Conservation (phyloP, 2,797 vertebrate species). For the Peromyscus attwateri region DNA sequence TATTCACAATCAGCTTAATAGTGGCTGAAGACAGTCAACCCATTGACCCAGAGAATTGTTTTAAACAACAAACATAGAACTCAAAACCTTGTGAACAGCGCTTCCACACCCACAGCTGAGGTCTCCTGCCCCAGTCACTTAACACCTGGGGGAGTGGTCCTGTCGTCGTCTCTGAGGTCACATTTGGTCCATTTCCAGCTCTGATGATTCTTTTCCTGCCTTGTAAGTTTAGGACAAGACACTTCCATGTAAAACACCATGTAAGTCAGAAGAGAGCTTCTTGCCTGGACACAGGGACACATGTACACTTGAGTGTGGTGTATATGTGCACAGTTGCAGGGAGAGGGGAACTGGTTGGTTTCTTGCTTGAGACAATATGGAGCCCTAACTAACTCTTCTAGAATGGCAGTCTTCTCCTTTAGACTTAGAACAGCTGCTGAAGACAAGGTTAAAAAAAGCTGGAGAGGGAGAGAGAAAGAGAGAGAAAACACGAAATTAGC, state of each 20-base stretch:
- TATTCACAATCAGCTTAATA: conserved; percentile 60
- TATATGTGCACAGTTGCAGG: conserved; percentile 56
- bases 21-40: conserved; percentile 54
- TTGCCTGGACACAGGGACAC: conserved; percentile 84
- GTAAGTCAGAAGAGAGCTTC: conserved; percentile 87
- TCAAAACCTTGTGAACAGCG: conserved; percentile 52
- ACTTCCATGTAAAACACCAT: conserved; percentile 86
- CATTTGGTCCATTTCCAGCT: conserved; percentile 78
- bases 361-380: conserved; percentile 89
- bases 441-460: conserved; percentile 99
- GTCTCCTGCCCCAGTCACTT: conserved; percentile 76
- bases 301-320: conserved; percentile 84
- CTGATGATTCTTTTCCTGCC: conserved; percentile 78
- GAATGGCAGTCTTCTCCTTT: conserved; percentile 96
- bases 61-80: conserved; percentile 42
- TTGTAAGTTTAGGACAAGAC: conserved; percentile 87
- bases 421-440: conserved; percentile 92
- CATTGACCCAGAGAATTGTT: conserved; percentile 57
- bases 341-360: conserved; percentile 65
- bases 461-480: conserved; percentile 87
- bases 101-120: conserved; percentile 75
- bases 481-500: conserved; percentile 92
- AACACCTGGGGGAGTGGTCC: conserved; percentile 73
- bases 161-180: conserved; percentile 76
- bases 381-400: conserved; percentile 95